Conservation (phyloP, 1,140 invertebrate species). For the Aphelinus certus region DNA sequence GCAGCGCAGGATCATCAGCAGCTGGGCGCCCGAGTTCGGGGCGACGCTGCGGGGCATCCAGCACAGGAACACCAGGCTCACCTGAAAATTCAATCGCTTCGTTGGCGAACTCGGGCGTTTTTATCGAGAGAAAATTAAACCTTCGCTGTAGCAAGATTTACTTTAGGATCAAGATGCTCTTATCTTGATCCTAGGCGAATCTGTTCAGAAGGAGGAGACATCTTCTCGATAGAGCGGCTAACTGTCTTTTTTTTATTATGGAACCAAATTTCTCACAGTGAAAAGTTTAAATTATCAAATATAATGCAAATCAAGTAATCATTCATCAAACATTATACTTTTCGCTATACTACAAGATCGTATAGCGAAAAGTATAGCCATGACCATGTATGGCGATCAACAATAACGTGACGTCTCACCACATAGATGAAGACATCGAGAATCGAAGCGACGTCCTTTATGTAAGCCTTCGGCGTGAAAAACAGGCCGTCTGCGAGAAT, state of each 20-base stretch:
- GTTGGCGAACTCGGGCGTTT: background rate
- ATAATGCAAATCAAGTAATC: too few species aligned
- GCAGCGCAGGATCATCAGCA: slow-evolving; percentile 96
- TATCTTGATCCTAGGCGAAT: background rate
- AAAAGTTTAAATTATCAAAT: too few species aligned
- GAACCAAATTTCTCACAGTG: too few species aligned
- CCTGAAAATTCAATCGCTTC: slow-evolving; percentile 65
- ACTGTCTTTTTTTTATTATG: too few species aligned
- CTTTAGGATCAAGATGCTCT: background rate
- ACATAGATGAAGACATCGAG: slow-evolving; percentile 98
- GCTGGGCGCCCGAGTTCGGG: slow-evolving; percentile 90
- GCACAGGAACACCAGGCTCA: slow-evolving; percentile 92
- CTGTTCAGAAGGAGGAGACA: too few species aligned
- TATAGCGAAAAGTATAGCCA: too few species aligned
- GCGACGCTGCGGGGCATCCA: slow-evolving; percentile 96
- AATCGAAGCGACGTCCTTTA: slow-evolving; percentile 96
- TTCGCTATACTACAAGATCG: too few species aligned
- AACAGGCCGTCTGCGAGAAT: slow-evolving; percentile 97
- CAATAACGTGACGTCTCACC: slow-evolving; percentile 68
- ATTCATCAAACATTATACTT: too few species aligned
- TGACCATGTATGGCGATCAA: too few species aligned
- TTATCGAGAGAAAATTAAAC: background rate
- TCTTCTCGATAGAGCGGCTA: too few species aligned
- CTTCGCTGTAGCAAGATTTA: background rate
- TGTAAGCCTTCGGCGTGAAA: slow-evolving; percentile 98